Conservation (phyloP, 2,113 vertebrate genomes). For the Neotoma lepida region DNA sequence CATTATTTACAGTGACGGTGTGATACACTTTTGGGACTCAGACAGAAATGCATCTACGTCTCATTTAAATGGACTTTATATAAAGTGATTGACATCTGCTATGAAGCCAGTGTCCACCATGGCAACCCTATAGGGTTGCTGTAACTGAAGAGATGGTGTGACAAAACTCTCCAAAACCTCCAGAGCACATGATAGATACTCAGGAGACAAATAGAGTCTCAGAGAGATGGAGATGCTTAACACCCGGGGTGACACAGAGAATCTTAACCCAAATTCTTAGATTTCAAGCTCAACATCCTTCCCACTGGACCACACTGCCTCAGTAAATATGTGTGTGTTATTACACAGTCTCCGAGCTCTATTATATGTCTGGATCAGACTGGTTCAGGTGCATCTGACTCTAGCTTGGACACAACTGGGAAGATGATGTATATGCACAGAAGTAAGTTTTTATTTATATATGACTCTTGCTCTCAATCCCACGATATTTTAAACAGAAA, state of each 20-base stretch:
- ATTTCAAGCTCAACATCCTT: conserved; percentile 32
- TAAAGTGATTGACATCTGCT: not conserved
- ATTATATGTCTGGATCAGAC: not conserved
- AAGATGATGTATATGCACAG: not conserved
- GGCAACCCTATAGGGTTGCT: not conserved
- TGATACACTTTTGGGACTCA: not conserved
- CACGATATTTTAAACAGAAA: conserved; percentile 15
- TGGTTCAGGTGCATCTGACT: not conserved
- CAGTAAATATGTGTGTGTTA: not conserved
- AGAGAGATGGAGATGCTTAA: not conserved
- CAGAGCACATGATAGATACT: not conserved
- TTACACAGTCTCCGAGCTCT: not conserved
- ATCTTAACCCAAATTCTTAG: not conserved
- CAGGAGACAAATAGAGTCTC: not conserved
- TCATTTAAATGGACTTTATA: not conserved
- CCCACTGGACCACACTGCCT: not conserved
- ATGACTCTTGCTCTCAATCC: not conserved
- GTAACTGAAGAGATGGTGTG: not conserved
- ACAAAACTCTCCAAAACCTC: not conserved
- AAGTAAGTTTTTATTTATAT: not conserved
- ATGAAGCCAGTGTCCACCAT: not conserved
- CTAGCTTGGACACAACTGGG: not conserved
- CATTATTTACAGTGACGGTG: not conserved
- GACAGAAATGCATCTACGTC: not conserved
- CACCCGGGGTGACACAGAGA: not conserved